Conservation (phyloP, 2,113 vertebrate genomes). For the Athene noctua region DNA sequence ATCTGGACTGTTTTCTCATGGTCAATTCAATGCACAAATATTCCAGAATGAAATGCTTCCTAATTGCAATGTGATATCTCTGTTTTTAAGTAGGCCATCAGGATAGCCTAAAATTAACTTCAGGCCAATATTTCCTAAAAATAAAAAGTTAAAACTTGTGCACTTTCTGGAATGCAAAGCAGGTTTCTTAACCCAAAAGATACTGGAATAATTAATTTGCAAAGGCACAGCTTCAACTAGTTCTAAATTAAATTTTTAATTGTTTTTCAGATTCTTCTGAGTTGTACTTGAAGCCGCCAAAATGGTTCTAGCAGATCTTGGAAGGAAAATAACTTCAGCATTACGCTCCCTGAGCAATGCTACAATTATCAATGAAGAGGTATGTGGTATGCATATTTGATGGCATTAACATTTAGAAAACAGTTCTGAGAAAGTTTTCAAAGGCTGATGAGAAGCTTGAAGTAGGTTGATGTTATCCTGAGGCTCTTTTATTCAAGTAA, state of each 20-base stretch:
- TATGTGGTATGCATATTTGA: constrained; percentile 21
- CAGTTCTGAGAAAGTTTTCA: neutral
- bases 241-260: neutral
- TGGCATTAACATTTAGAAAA: neutral
- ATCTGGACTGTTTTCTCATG: neutral
- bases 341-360: constrained; percentile 98
- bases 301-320: constrained; percentile 98
- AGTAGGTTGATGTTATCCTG: neutral
- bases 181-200: neutral
- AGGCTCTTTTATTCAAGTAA: neutral
- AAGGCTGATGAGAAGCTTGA: neutral
- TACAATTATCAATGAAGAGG: constrained; percentile 99
- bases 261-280: constrained; percentile 58
- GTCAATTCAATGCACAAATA: neutral
- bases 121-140: neutral
- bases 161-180: neutral
- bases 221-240: neutral
- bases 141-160: neutral
- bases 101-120: constrained; percentile 17
- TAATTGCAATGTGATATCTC: neutral
- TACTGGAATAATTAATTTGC: neutral
- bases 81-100: neutral
- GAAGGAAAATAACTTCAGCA: constrained; percentile 97
- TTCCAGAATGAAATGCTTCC: neutral
- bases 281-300: constrained; percentile 67